Base-by-base conservation (phyloP, 2,113 vertebrate genomes). In the Mastomys coucha region DNA sequence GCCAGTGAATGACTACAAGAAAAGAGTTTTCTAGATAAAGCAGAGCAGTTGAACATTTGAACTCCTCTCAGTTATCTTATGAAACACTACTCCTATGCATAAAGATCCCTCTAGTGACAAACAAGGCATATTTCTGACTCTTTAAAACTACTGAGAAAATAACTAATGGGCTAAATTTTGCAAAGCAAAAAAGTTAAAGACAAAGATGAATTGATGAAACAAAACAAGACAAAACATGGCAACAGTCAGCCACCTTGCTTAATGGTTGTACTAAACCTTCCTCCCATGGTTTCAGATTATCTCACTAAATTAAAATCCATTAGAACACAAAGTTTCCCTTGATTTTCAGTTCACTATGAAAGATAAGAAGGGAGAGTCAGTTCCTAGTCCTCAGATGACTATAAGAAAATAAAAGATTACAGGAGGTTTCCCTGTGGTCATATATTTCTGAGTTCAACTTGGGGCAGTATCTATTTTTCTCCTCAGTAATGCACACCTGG, bases 381-480 rank as follows among this genome's bases (percentile, higher is more conserved):
- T 85, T 85, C 92, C 88, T 67, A 85, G 45, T 70, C 82, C 78
- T 72, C 14, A 91, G n/a, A 17, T 95, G 82, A 92, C 70, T 93
- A 69, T 95, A 95, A 92, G 67, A 94, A 96, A 96, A 85, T 73
- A 80, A 93, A 96, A 93, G 65, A 80, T 89, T 45, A 67, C 10
- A 70, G 53, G 94, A 88, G 91, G 51, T 4, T 96, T 97, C 94
- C 93, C 95, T 69, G 95, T 96, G 85, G 96, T 96, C 91, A 93
- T 84, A 89, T 89, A 73, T 89, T 92, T 93, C 91, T 97, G 63
- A 97, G 93, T 95, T 96, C 86, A 97, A 11, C 94, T 91, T 96
- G 81, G 67, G 94, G 22, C 56, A 96, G 82, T 42, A 84, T 95
- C 81, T 88, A 92, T 63, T 75, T 87, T 91, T 88, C 90, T 93